phyloP scores from a whole-genome alignment of 1,140 invertebrate species.

The Pemphigus obesinymphae region DNA sequence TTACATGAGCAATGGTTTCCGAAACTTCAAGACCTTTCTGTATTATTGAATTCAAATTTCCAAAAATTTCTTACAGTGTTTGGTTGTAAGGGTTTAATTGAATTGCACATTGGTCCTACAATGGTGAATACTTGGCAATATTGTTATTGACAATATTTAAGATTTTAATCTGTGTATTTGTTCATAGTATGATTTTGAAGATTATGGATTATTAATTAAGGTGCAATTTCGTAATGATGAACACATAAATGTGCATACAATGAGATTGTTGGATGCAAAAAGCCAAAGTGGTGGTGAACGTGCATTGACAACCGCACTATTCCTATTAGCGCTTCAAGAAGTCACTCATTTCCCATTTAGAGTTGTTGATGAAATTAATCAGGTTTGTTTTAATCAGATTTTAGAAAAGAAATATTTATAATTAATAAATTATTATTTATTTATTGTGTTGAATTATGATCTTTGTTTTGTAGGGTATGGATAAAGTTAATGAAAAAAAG shows the following conservation, averaged over 20 bases:
- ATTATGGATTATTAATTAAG: slow-evolving; percentile 80
- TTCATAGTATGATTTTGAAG: slow-evolving; percentile 70
- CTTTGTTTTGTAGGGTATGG: slow-evolving; percentile 76
- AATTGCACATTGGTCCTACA: not conserved
- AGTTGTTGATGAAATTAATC: slow-evolving; percentile 97
- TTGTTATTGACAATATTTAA: not conserved
- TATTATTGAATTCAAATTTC: not conserved
- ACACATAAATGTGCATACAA: slow-evolving; percentile 54
- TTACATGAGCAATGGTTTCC: not conserved
- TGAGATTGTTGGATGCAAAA: slow-evolving; percentile 71
- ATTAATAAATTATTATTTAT: no score
- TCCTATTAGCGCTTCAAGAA: slow-evolving; percentile 83
- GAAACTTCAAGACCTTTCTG: not conserved
- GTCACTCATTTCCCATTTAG: slow-evolving; percentile 81
- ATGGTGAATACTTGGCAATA: not conserved
- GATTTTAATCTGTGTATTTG: slow-evolving; percentile 45
- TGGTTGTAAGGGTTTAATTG: slow-evolving; percentile 23
- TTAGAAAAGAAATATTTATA: not conserved
- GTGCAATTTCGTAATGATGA: slow-evolving; percentile 82
- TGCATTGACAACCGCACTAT: slow-evolving; percentile 85
- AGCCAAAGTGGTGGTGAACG: slow-evolving; percentile 91
- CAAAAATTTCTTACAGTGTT: not conserved
- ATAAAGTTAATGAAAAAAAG: slow-evolving; percentile 78
- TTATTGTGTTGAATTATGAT: not conserved
- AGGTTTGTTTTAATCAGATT: slow-evolving; percentile 52